Base-by-base conservation (phyloP, 2,888 invertebrate species). In the Dastarcus helophoroides region DNA sequence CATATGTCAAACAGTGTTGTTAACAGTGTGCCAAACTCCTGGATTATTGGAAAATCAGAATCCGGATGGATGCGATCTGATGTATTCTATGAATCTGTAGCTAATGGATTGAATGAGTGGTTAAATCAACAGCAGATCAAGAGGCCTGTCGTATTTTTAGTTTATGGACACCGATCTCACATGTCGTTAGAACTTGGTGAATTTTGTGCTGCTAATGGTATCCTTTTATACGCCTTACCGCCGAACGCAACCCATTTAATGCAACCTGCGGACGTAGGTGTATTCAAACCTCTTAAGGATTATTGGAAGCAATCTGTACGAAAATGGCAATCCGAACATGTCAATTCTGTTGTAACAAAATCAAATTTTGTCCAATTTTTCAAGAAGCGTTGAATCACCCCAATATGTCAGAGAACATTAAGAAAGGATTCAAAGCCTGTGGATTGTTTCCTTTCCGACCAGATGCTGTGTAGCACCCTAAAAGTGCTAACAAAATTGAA, bases 141-240 rank as follows among this genome's bases (percentile, higher is more conserved):
- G 10, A 41, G 29, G 31, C 44, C 49, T 4, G 40, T 49, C 5
- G 31, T 49, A 12, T 31, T 48, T 23, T 42, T 49, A 8, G 35
- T 51, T 5, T 49, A 52, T 37, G 50, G 48, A 5, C 50, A 48
- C 29, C 40, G 38, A 23, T 49, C 48, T 2, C 53, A 52, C 28
- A 28, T 47, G 23, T 43, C 40, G 11, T 9, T 46, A 11, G 36
- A 42, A 22, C 22, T 47, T 2, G 41, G 41, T 31, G 22, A 44
- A 10, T 47, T 46, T 23, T 53, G 49, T 34, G 29, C 37, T 10
- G 38, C 43, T 12, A 40, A 48, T 24, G 30, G 33, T 12, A 51
- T 51, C 9, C 46, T 50, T 25, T 27, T 52, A 11, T 44, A 42
- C 29, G 38, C 41, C 7, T 22, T 39, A 15, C 36, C 38, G 15